A percentile compares a stretch with the other conserved stretches of the same genome.
phyloP scores from a whole-genome alignment of 2,113 vertebrate species.

The Neodon shergylaensis region DNA sequence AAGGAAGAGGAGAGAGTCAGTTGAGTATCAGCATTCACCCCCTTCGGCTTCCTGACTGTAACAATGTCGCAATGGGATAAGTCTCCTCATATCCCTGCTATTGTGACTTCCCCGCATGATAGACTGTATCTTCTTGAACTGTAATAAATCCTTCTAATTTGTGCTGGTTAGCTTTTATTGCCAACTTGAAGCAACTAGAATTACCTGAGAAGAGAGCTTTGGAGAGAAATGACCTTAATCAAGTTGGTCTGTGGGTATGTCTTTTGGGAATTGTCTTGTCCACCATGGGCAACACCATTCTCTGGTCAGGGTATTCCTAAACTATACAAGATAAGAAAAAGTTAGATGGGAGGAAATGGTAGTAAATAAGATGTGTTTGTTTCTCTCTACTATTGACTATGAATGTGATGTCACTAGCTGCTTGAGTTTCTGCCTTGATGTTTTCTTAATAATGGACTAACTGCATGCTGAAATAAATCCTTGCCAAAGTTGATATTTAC shows the following conservation, averaged over 20 bases:
- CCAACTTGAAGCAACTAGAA: background rate
- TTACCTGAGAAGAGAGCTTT: background rate
- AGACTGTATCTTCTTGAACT: background rate
- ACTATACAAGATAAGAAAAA: background rate
- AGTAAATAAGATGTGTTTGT: background rate
- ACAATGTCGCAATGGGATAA: background rate
- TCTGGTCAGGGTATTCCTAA: background rate
- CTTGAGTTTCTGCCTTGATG: background rate
- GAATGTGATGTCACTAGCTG: background rate
- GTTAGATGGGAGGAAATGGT: background rate
- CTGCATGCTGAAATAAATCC: background rate
- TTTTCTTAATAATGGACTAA: background rate
- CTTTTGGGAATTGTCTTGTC: no score
- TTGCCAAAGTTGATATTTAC: background rate
- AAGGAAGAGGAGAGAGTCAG: background rate
- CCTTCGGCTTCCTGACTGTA: background rate
- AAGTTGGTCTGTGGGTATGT: background rate
- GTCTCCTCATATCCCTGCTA: no score
- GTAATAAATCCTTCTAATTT: background rate
- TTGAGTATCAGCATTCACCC: background rate
- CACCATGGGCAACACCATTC: background rate
- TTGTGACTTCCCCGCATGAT: background rate
- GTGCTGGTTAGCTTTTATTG: background rate
- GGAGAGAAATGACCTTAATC: background rate
- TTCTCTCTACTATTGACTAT: background rate